These are phyloP conservation scores for Macheiramphus alcinus DNA, from an alignment of 2,113 vertebrate genomes.

Conservation along the genomic window DNA sequence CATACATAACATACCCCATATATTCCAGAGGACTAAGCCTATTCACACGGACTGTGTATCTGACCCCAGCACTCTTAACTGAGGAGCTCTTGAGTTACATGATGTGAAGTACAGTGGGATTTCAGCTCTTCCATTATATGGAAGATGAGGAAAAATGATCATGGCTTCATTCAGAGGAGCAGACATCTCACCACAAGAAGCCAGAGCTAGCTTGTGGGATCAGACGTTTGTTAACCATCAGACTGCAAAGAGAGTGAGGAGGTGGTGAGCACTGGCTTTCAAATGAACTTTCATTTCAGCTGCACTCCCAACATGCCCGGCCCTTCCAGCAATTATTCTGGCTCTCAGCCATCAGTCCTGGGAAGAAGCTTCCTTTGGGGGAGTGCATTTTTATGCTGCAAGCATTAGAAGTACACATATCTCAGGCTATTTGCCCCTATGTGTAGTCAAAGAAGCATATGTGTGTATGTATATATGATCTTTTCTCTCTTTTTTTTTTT, in stretches of 20 bases:
- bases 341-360: slow-evolving; percentile 41
- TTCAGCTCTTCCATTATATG: not conserved
- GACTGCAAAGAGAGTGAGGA: not conserved
- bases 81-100: not conserved
- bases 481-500: not conserved
- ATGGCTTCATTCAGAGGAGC: not conserved
- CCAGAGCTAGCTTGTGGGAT: not conserved
- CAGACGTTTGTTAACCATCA: not conserved
- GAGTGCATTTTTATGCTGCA: slow-evolving; percentile 8
- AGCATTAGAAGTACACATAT: not conserved
- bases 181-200: not conserved
- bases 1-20: not conserved
- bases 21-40: not conserved
- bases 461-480: not conserved
- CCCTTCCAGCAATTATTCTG: slow-evolving; percentile 35
- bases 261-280: slow-evolving; percentile 26
- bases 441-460: not conserved
- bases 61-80: not conserved
- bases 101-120: not conserved
- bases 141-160: not conserved
- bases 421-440: not conserved
- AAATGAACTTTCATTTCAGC: slow-evolving; percentile 55
- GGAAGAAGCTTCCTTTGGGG: slow-evolving; percentile 49
- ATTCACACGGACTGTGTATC: not conserved
- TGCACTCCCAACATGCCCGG: not conserved